Evolutionary conservation across 2,113 vertebrate genomes (phyloP).

Genomic region (Gobiocypris rarus): DNA sequence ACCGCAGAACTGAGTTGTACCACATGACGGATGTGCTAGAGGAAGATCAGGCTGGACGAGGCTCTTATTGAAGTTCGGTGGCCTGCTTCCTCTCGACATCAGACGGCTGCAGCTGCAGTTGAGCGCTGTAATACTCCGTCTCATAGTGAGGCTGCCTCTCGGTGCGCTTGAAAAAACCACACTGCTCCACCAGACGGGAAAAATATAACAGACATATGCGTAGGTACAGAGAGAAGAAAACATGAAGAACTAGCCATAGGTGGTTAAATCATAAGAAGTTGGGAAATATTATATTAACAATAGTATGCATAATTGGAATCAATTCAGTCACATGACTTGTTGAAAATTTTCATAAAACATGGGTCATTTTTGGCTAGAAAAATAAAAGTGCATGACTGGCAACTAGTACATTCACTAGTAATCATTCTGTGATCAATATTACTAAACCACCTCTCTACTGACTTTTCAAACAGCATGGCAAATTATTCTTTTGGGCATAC

Average conservation of each 20-base stretch:
- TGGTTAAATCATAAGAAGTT: not conserved
- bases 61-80: constrained; percentile 71
- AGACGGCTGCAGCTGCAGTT: constrained; percentile 86
- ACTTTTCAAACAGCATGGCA: not conserved
- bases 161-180: constrained; percentile 88
- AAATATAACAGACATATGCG: constrained; percentile 34
- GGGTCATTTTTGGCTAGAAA: too few relatives aligned
- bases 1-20: constrained; percentile 43
- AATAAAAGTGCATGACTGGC: not conserved
- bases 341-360: not conserved
- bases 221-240: not conserved
- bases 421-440: not conserved
- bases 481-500: not conserved
- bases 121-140: constrained; percentile 86
- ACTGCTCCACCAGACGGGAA: constrained; percentile 71
- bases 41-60: constrained; percentile 48
- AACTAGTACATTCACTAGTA: not conserved
- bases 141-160: constrained; percentile 78
- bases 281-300: not conserved
- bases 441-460: not conserved
- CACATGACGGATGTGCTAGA: constrained; percentile 70
- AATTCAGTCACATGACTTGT: too few relatives aligned
- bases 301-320: not conserved
- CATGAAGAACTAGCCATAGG: not conserved
- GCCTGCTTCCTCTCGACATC: constrained; percentile 82